phyloP scores from a whole-genome alignment of 2,797 vertebrate genomes.

The Halcyon badia region DNA sequence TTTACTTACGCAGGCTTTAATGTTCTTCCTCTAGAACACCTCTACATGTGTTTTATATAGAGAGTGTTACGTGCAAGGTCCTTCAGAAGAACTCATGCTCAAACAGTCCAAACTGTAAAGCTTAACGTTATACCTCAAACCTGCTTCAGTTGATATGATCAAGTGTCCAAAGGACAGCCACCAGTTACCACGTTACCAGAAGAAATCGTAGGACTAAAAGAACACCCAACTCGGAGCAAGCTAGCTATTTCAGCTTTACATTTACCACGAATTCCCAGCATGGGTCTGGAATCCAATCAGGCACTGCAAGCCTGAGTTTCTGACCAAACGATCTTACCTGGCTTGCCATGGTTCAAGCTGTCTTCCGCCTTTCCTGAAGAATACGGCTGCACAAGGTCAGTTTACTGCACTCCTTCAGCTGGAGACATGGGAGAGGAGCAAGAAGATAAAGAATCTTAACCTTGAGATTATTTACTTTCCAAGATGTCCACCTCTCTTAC shows the following conservation, averaged over 20 bases:
- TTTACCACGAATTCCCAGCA: slow-evolving; percentile 44
- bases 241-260: slow-evolving; percentile 63
- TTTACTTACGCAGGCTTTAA: slow-evolving; percentile 76
- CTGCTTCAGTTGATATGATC: slow-evolving; percentile 16
- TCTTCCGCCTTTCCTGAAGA: neutral
- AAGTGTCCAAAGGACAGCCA: slow-evolving; percentile 47
- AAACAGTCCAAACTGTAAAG: slow-evolving; percentile 38
- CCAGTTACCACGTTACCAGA: neutral
- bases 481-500: neutral
- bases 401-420: neutral
- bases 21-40: slow-evolving; percentile 63
- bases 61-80: slow-evolving; percentile 27
- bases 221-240: slow-evolving; percentile 40
- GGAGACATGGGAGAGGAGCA: neutral
- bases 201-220: slow-evolving; percentile 4
- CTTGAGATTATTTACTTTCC: neutral
- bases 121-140: neutral
- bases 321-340: slow-evolving; percentile 70
- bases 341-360: slow-evolving; percentile 60
- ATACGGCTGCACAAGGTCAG: neutral
- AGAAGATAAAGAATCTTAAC: neutral
- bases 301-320: slow-evolving; percentile 35
- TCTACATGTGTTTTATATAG: slow-evolving; percentile 21
- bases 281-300: slow-evolving; percentile 38
- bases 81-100: slow-evolving; percentile 52